Evolutionary conservation across 2,888 invertebrate species (phyloP).

Genomic region (Pecten maximus): DNA sequence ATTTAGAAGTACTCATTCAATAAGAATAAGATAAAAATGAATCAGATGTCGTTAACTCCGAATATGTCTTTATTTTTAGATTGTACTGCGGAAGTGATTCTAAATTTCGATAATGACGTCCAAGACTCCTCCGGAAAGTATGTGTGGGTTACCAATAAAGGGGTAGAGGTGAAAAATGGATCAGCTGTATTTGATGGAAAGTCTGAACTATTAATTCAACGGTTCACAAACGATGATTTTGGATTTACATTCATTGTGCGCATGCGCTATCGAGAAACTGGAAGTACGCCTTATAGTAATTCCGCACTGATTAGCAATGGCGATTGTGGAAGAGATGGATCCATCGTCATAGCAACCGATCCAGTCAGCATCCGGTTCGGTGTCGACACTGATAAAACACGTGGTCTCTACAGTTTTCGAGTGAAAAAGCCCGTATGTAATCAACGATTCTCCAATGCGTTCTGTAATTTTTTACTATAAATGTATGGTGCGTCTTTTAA

Average conservation of each 20-base stretch:
- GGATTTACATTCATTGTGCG: constrained; percentile 68
- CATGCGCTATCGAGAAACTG: constrained; percentile 62
- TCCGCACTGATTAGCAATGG: constrained; percentile 72
- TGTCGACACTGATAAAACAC: constrained; percentile 52
- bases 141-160: constrained; percentile 62
- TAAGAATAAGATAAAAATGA: too few species aligned
- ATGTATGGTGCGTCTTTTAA: too few species aligned
- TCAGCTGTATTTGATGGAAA: constrained; percentile 70
- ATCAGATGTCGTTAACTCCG: neutral
- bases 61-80: constrained; percentile 50
- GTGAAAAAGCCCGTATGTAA: neutral
- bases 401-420: constrained; percentile 43
- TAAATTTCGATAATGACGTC: constrained; percentile 63
- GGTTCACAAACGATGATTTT: constrained; percentile 70
- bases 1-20: too few species aligned
- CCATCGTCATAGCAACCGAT: constrained; percentile 66
- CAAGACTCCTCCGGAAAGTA: constrained; percentile 62
- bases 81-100: constrained; percentile 65
- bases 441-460: neutral
- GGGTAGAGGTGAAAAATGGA: constrained; percentile 66
- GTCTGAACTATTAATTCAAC: constrained; percentile 68
- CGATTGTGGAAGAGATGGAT: constrained; percentile 67
- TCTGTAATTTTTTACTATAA: too few species aligned
- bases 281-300: constrained; percentile 38
- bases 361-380: constrained; percentile 60